Evolutionary conservation across 2,113 vertebrate species (phyloP).

Genomic region (Gymnogyps californianus): DNA sequence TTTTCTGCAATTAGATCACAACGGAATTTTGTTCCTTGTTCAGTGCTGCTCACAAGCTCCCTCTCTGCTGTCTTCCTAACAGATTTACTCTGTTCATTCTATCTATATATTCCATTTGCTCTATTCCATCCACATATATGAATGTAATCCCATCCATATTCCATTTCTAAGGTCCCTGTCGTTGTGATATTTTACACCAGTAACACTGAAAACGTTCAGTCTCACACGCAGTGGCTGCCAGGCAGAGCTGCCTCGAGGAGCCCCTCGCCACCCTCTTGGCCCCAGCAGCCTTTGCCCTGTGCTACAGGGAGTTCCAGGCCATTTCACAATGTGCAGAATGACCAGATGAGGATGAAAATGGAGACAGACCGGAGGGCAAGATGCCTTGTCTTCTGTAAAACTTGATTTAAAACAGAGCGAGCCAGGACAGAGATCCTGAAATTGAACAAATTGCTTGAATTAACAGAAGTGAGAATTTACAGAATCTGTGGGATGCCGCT

Average conservation of each 20-base stretch:
- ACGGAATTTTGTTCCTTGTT: background rate
- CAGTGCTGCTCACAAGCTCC: conserved; percentile 1
- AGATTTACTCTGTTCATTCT: background rate
- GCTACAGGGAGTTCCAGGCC: background rate
- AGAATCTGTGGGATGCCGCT: background rate
- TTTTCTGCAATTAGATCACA: conserved; percentile 50
- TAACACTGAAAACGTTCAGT: background rate
- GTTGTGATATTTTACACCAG: background rate
- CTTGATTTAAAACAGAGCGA: background rate
- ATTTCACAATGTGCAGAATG: background rate
- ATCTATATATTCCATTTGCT: background rate
- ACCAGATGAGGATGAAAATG: background rate
- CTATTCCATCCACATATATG: background rate
- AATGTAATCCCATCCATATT: background rate
- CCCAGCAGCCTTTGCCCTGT: background rate
- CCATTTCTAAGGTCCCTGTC: background rate
- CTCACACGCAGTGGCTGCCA: rapidly evolving
- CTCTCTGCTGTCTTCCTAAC: background rate
- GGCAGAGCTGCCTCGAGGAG: background rate
- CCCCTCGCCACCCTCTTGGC: background rate
- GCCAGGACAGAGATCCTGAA: background rate
- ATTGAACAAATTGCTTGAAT: background rate
- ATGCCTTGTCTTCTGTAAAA: background rate
- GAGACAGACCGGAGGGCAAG: background rate
- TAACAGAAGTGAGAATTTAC: background rate